Conservation (phyloP, 2,113 vertebrate species). For the Merops nubicus region DNA sequence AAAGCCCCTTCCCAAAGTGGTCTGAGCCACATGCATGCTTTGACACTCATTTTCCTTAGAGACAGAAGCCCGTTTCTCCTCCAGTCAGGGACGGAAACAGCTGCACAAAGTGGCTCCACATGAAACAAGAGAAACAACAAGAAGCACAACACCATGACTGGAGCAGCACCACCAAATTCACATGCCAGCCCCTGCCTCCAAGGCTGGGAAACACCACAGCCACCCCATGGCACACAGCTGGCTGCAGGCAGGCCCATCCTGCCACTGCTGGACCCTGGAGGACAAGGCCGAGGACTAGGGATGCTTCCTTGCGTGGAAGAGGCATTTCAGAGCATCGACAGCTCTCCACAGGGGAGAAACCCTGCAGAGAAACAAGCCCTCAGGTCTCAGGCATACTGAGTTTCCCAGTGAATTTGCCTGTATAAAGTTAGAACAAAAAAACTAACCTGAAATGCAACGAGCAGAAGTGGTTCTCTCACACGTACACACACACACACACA, state of each 20-base stretch:
- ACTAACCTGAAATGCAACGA: background rate
- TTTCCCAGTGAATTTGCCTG: background rate
- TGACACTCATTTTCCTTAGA: background rate
- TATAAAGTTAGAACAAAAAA: slow-evolving; percentile 26
- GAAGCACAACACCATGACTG: background rate
- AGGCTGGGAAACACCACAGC: background rate
- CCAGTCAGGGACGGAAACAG: background rate
- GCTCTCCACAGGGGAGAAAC: background rate
- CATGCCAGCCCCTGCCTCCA: background rate
- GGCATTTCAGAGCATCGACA: background rate
- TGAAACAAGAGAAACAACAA: background rate
- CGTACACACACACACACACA: background rate
- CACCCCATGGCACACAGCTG: background rate
- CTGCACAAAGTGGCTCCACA: background rate
- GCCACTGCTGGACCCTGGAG: background rate
- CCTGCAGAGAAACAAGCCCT: background rate
- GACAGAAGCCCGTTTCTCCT: background rate
- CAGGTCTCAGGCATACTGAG: background rate
- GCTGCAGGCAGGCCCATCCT: background rate
- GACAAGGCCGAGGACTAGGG: background rate
- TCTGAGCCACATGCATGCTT: background rate
- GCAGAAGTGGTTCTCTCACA: background rate
- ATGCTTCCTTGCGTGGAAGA: background rate
- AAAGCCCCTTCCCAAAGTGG: background rate
- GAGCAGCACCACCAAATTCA: background rate